Evolutionary conservation across 2,797 vertebrate genomes (phyloP).

Genomic region (Mergus octosetaceus): DNA sequence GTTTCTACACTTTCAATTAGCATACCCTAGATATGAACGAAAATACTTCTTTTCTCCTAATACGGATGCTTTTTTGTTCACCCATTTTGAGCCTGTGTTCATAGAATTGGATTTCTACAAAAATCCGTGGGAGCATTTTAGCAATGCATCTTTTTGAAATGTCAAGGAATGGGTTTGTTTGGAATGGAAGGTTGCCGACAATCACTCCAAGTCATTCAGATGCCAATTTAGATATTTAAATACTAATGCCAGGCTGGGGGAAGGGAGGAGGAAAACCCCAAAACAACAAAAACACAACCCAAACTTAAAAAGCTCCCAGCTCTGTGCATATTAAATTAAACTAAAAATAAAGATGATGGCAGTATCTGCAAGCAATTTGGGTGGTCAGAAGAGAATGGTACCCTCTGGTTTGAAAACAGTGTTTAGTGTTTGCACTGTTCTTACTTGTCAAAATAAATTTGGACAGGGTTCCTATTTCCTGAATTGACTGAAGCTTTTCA

Average conservation of each 20-base stretch:
- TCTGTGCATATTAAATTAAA: conserved; percentile 11
- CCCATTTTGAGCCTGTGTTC: conserved; percentile 47
- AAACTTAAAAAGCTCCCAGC: conserved; percentile 17
- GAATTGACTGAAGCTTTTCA: conserved; percentile 59
- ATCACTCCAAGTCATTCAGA: conserved; percentile 41
- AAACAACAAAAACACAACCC: not conserved
- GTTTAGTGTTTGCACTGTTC: conserved; percentile 40
- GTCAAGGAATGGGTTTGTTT: conserved; percentile 53
- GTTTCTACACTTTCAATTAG: conserved; percentile 76
- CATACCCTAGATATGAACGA: conserved; percentile 65
- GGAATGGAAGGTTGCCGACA: conserved; percentile 31
- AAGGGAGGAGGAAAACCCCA: not conserved
- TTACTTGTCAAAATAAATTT: conserved; percentile 64
- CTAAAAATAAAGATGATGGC: conserved; percentile 56
- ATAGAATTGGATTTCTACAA: conserved; percentile 61
- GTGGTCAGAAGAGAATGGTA: conserved; percentile 48
- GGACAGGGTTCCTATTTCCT: conserved; percentile 26
- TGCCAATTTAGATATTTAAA: conserved; percentile 53
- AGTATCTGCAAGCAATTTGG: conserved; percentile 55
- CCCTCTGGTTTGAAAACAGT: conserved; percentile 63
- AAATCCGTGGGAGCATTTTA: conserved; percentile 55
- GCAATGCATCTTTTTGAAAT: conserved; percentile 61
- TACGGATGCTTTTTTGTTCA: conserved; percentile 66
- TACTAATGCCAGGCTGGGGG: conserved; percentile 1
- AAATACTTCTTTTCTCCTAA: conserved; percentile 64